These are phyloP conservation scores for Cercopithecus petaurista DNA, from an alignment of 2,797 vertebrate species.

Conservation along the genomic window DNA sequence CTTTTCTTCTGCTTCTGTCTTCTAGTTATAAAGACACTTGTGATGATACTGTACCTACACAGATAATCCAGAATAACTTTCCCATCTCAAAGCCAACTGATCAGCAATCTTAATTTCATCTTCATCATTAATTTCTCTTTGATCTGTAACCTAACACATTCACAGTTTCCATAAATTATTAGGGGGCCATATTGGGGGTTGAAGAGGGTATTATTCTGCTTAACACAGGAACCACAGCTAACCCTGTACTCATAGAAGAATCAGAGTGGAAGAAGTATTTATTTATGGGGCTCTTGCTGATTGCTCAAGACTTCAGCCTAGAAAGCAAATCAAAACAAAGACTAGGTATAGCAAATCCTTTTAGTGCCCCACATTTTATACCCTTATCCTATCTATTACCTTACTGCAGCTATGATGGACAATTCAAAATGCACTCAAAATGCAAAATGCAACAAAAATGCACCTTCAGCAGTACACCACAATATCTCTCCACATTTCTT, in stretches of 20 bases:
- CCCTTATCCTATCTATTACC: neutral
- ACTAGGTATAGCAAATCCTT: neutral
- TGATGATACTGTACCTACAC: neutral
- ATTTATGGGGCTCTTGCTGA: neutral
- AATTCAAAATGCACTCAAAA: neutral
- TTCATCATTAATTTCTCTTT: neutral
- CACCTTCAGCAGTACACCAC: rapidly evolving
- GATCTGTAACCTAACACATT: neutral
- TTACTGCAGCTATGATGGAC: neutral
- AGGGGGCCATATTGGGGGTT: neutral
- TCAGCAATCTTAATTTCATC: neutral
- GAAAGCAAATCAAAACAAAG: neutral
- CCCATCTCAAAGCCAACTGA: neutral
- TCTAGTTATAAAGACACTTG: neutral
- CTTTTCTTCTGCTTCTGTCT: neutral
- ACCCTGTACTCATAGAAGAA: neutral
- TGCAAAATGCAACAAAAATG: neutral
- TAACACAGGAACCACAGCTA: neutral
- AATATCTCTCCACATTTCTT: neutral
- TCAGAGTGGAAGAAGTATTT: neutral
- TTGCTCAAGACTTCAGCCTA: neutral
- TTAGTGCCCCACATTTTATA: neutral
- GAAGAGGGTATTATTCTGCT: neutral
- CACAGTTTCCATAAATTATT: neutral
- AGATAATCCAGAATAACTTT: neutral